phyloP scores from a whole-genome alignment of 2,113 vertebrate genomes.

The Osmerus eperlanus region DNA sequence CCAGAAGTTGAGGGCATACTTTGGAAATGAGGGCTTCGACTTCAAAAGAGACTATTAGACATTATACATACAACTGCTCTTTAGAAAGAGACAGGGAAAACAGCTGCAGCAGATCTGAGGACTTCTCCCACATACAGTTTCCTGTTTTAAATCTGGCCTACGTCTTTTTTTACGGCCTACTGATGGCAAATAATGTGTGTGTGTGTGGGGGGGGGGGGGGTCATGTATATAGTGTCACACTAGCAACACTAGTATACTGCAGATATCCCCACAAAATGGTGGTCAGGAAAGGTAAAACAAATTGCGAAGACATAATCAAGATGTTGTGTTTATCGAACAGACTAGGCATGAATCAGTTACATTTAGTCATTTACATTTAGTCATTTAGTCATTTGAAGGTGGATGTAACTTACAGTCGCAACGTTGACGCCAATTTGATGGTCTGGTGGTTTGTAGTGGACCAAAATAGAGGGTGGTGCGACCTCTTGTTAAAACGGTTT shows the following conservation, averaged over 20 bases:
- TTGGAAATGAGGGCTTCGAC: conserved; percentile 18
- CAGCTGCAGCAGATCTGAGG: conserved; percentile 13
- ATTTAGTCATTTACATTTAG: too few species aligned
- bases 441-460: neutral
- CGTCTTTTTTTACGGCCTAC: neutral
- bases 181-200: neutral
- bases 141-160: neutral
- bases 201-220: neutral
- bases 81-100: conserved; percentile 17
- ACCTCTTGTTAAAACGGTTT: conserved; percentile 7
- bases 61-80: conserved; percentile 2
- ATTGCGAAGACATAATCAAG: neutral
- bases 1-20: conserved; percentile 16
- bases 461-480: conserved; percentile 32
- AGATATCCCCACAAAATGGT: neutral
- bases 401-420: neutral
- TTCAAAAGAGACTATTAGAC: conserved; percentile 27
- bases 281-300: neutral
- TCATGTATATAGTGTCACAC: too few species aligned
- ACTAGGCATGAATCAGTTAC: neutral
- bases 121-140: neutral
- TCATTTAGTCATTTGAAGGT: too few species aligned
- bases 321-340: neutral
- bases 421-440: neutral
- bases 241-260: too few species aligned